Conservation (phyloP, 2,797 vertebrate species). For the Antrozous pallidus region DNA sequence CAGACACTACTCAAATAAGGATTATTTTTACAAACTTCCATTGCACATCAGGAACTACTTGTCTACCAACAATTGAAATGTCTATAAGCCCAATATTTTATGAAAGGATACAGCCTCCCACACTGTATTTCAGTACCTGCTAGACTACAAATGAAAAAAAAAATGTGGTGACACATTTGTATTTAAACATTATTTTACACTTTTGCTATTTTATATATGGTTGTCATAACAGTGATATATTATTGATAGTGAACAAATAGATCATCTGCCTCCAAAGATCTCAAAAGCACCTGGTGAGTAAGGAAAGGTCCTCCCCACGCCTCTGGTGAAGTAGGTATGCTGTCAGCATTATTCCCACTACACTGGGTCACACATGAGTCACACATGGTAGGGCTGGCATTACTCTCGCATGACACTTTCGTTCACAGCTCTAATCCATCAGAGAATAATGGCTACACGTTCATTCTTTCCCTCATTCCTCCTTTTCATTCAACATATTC, state of each 20-base stretch:
- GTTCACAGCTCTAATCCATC: neutral
- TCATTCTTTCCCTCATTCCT: neutral
- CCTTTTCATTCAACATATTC: neutral
- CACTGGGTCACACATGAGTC: neutral
- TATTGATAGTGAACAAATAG: neutral
- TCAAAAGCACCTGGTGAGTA: neutral
- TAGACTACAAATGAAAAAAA: neutral
- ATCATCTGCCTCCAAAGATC: neutral
- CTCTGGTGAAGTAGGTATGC: neutral
- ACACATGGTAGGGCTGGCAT: neutral
- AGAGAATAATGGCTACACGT: neutral
- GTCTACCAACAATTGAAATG: neutral
- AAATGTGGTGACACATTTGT: neutral
- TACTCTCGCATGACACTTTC: neutral
- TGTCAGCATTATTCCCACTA: neutral
- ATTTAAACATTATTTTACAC: conserved; percentile 31
- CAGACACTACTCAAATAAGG: neutral
- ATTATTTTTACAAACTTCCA: neutral
- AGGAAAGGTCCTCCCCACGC: neutral
- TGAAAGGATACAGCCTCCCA: neutral
- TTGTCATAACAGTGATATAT: neutral
- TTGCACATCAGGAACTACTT: neutral
- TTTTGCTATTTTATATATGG: neutral
- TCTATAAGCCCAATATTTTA: neutral
- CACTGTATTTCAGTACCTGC: neutral